Evolutionary conservation across 2,797 vertebrate genomes (phyloP).

Genomic region (Bryconaethiops microstoma): DNA sequence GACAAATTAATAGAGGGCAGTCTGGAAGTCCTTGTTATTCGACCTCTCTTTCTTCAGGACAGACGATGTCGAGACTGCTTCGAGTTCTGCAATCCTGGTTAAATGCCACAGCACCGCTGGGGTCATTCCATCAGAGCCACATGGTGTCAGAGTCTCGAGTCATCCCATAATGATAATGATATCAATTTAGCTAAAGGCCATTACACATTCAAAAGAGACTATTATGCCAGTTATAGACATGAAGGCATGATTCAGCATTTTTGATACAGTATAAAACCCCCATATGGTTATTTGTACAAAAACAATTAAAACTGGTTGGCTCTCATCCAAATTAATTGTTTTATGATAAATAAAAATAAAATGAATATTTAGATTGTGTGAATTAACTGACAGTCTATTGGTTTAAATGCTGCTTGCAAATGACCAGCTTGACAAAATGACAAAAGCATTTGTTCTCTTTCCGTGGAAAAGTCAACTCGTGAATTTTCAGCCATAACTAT

Average conservation of each 20-base stretch:
- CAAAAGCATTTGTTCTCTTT: too few relatives aligned
- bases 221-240: too few relatives aligned
- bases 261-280: too few relatives aligned
- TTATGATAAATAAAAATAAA: not conserved
- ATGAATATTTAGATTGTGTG: too few relatives aligned
- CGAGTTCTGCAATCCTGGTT: constrained; percentile 43
- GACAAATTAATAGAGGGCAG: constrained; percentile 20
- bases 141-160: constrained; percentile 5
- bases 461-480: too few relatives aligned
- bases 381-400: too few relatives aligned
- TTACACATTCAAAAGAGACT: not conserved
- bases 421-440: too few relatives aligned
- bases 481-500: too few relatives aligned
- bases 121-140: constrained; percentile 54
- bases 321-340: not conserved
- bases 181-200: constrained; percentile 9
- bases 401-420: too few relatives aligned
- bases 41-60: constrained; percentile 23
- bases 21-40: constrained; percentile 8
- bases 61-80: constrained; percentile 18
- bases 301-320: not conserved
- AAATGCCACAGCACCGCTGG: constrained; percentile 51
- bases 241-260: too few relatives aligned
- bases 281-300: not conserved
- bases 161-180: constrained; percentile 7